phyloP scores from a whole-genome alignment of 2,113 vertebrate genomes.

The Nyctereutes procyonoides region DNA sequence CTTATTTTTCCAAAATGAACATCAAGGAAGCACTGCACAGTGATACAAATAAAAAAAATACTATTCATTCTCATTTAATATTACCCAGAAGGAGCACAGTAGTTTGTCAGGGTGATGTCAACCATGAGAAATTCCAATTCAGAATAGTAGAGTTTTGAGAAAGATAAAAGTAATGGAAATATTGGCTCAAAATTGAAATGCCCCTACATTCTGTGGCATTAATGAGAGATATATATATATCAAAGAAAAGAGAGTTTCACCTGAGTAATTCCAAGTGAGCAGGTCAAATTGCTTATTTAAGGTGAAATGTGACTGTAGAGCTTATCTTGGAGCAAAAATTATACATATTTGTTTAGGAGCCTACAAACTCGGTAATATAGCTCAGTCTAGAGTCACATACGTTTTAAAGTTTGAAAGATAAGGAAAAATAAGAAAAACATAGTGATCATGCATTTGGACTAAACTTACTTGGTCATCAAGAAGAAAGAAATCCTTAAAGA shows the following conservation, averaged over 20 bases:
- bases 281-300: constrained; percentile 13
- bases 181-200: constrained; percentile 74
- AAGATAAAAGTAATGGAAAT: constrained; percentile 79
- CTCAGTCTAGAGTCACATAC: neutral
- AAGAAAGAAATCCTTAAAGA: neutral
- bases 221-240: constrained; percentile 75
- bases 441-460: neutral
- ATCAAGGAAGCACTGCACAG: neutral
- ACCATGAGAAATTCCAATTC: constrained; percentile 70
- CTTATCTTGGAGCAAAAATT: constrained; percentile 16
- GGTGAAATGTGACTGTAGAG: constrained; percentile 2
- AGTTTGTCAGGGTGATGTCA: constrained; percentile 58
- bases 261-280: constrained; percentile 36
- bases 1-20: neutral
- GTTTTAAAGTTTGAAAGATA: neutral
- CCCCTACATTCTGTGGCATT: constrained; percentile 38
- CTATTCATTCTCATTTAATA: neutral
- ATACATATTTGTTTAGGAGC: constrained; percentile 41
- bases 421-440: neutral
- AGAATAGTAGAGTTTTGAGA: constrained; percentile 58
- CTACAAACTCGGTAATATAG: neutral
- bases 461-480: neutral
- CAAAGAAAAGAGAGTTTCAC: constrained; percentile 50
- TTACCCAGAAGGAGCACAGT: constrained; percentile 13
- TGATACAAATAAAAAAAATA: neutral